These are phyloP conservation scores for Zaprionus obscuricornis DNA, from an alignment of 2,888 invertebrate species.

Conservation along the genomic window DNA sequence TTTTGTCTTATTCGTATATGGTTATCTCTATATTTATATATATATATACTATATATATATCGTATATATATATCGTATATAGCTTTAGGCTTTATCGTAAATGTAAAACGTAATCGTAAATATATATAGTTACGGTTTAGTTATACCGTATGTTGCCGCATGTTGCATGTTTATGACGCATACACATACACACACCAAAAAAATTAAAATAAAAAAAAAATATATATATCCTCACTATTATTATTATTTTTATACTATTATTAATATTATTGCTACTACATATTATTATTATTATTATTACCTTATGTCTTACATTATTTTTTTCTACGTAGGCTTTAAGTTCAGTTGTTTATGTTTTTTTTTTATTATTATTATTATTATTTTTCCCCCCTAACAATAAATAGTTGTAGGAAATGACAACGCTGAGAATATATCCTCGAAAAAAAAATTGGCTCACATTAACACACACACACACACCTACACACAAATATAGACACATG, in stretches of 20 bases:
- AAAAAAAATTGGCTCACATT: constrained; percentile 50
- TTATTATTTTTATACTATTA: constrained; percentile 44
- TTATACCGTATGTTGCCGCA: constrained; percentile 76
- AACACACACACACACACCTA: constrained; percentile 2
- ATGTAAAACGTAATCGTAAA: constrained; percentile 38
- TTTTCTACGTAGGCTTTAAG: constrained; percentile 44
- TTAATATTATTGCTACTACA: constrained; percentile 35
- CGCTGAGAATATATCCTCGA: constrained; percentile 57
- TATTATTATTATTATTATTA: constrained; percentile 37
- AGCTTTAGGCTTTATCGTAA: constrained; percentile 60
- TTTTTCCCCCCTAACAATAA: constrained; percentile 20
- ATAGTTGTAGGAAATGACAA: constrained; percentile 73
- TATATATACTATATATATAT: constrained; percentile 47
- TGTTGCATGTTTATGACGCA: constrained; percentile 78
- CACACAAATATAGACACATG: neutral
- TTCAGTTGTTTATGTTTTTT: constrained; percentile 21
- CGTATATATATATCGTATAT: constrained; percentile 40
- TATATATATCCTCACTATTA: constrained; percentile 34
- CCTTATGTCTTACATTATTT: constrained; percentile 30
- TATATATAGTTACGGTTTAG: constrained; percentile 45
- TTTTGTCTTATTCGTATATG: constrained; percentile 37
- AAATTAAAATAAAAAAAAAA: constrained; percentile 19
- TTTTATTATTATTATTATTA: neutral
- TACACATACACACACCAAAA: constrained; percentile 51
- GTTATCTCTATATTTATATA: constrained; percentile 25